Evolutionary conservation across 2,113 vertebrate genomes (phyloP).

Genomic region (Albula goreensis): DNA sequence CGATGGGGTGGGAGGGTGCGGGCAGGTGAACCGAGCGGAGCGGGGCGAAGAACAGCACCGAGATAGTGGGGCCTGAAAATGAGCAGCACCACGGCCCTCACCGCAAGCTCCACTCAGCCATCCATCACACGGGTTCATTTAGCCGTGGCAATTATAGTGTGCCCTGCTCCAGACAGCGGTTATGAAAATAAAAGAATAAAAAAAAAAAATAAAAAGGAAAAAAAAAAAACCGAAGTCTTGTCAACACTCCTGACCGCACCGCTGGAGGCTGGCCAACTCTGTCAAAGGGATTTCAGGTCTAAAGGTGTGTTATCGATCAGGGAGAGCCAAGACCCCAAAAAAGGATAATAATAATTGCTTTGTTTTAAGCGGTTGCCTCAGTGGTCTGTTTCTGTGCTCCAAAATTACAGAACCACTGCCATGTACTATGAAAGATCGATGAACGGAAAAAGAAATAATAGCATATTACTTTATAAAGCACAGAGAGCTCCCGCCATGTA

Average conservation of each 20-base stretch:
- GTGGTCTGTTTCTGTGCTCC: neutral
- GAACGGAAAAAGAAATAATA: slow-evolving; percentile 39
- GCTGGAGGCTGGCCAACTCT: neutral
- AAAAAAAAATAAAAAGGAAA: too few relatives aligned
- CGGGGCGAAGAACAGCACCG: neutral
- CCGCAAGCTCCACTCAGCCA: neutral
- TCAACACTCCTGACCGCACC: slow-evolving; percentile 7
- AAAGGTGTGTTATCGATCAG: neutral
- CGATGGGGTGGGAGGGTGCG: slow-evolving; percentile 18
- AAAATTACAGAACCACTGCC: slow-evolving; percentile 11
- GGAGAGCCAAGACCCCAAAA: neutral
- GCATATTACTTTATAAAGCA: slow-evolving; percentile 26
- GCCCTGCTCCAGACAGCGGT: neutral
- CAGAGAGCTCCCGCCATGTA: slow-evolving; percentile 8
- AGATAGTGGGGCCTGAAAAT: neutral
- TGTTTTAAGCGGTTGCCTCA: neutral
- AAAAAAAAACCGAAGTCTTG: neutral
- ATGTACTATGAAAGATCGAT: neutral
- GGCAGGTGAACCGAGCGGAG: neutral
- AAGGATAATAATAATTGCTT: neutral
- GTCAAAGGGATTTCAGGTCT: neutral
- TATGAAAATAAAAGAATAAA: slow-evolving; percentile 15
- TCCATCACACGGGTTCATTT: slow-evolving; percentile 12
- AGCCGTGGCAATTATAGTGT: neutral
- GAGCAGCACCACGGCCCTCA: slow-evolving; percentile 1